Base-by-base conservation (phyloP, 2,888 invertebrate species). In the Aphelenchoides bicaudatus region DNA sequence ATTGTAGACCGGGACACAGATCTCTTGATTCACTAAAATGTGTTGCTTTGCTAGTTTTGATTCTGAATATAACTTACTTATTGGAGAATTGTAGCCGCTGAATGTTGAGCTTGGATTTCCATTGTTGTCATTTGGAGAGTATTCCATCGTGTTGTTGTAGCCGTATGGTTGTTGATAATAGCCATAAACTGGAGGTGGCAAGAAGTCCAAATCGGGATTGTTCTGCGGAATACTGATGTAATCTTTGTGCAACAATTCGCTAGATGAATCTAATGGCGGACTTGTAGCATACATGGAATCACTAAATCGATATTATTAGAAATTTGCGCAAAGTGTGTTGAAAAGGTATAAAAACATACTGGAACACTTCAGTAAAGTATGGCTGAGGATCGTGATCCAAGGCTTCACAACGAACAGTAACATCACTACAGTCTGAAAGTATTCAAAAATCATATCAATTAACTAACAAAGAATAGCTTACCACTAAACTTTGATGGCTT, bases 201-300 rank as follows among this genome's bases (percentile, higher is more conserved):
- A 58, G 48, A 63, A 70, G 55, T 78, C 78, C n/a, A 77, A 56
- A 62, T 78, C 78, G n/a, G 76, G 78, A 51, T 78, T 78, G 59
- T 74, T 75, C 52, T 75, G 73, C 8, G 75, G 73, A 13, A 78
- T 66, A 2, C 78, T 69, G 34, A 77, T 75, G 67, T 77, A 77
- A 50, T 77, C 77, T 8, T 43, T 10, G 43, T 43, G 43, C 6
- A 43, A 21, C 23, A 43, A n/a, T n/a, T 43, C 43, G 23, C 43
- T 43, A 8, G 21, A 19, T 25, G 43, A 43, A 43, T 43, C 43
- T 19, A 43, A 43, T 25, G 16, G 43, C 10, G 43, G 52, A 51
- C 37, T 31, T 1, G 52, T 21, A 16, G 25, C 21, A 29, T 38
- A 51, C 47, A 51, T 51, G 38, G n/a, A n/a, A n/a, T n/a, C n/a